Percentiles rank a stretch among this genome's conserved stretches.
These are phyloP conservation scores for Gymnocypris eckloni DNA, from an alignment of 2,797 vertebrate genomes.

Conservation along the genomic window DNA sequence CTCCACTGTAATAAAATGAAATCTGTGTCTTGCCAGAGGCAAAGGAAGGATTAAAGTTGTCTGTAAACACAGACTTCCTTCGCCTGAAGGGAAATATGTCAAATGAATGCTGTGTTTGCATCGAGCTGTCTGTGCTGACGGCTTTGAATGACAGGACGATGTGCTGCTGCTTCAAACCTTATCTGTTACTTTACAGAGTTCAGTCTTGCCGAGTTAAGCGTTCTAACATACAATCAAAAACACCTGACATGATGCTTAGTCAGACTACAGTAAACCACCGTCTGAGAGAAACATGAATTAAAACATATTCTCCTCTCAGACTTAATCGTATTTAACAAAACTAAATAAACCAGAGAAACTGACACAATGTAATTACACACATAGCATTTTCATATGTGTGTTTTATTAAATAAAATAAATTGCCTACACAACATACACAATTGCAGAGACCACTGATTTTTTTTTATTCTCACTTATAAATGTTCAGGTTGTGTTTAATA, in stretches of 20 bases:
- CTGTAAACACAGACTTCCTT: constrained; percentile 21
- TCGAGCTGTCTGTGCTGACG: constrained; percentile 5
- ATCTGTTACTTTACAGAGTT: constrained; percentile 39
- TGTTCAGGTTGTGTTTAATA: background rate
- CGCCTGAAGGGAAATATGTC: constrained; percentile 31
- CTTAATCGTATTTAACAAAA: background rate
- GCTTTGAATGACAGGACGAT: constrained; percentile 30
- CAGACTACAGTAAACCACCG: constrained; percentile 26
- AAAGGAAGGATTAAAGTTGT: constrained; percentile 25
- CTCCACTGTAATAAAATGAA: constrained; percentile 2
- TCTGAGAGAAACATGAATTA: background rate
- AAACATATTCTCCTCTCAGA: background rate
- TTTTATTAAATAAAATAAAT: background rate
- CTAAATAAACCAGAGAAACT: background rate
- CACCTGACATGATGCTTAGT: constrained; percentile 29
- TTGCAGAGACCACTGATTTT: background rate
- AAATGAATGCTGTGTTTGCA: constrained; percentile 36
- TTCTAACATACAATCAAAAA: constrained; percentile 32
- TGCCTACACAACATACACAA: background rate
- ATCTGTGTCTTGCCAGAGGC: background rate
- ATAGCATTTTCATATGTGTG: background rate
- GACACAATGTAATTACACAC: background rate
- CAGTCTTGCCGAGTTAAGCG: constrained; percentile 34
- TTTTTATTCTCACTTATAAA: background rate
- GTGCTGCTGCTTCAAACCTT: constrained; percentile 13